These are phyloP conservation scores for Platycercus adscitus DNA, from an alignment of 2,113 vertebrate species.

Conservation along the genomic window DNA sequence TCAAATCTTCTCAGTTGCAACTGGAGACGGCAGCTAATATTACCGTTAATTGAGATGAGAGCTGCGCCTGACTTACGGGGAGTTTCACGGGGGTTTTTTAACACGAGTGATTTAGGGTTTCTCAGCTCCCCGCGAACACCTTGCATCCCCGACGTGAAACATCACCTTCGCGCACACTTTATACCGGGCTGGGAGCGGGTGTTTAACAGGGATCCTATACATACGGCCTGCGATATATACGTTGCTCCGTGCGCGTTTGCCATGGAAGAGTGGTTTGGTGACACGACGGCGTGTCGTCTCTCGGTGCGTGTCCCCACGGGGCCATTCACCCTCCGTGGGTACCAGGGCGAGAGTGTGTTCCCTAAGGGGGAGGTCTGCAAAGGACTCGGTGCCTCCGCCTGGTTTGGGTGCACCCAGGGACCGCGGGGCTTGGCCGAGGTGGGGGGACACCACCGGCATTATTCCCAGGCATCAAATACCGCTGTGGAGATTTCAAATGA, in stretches of 20 bases:
- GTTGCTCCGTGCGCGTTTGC: rapidly evolving
- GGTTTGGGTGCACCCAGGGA: neutral
- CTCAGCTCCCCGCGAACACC: neutral
- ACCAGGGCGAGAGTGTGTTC: neutral
- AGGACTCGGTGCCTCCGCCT: neutral
- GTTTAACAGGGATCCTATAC: neutral
- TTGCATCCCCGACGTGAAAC: neutral
- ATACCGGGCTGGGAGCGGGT: neutral
- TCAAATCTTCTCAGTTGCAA: neutral
- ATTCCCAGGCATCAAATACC: neutral
- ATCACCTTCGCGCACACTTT: neutral
- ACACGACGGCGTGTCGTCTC: neutral
- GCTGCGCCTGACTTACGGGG: neutral
- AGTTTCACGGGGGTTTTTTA: neutral
- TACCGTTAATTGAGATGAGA: neutral
- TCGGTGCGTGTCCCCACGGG: neutral
- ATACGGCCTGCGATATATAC: neutral
- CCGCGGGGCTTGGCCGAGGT: neutral
- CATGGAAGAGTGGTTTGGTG: rapidly evolving
- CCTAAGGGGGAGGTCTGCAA: neutral
- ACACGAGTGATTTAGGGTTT: neutral
- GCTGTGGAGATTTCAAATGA: conserved; percentile 42
- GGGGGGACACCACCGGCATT: neutral
- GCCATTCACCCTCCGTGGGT: no score
- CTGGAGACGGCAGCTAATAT: neutral